Conservation (phyloP, 1,140 invertebrate species). For the Neodiprion pinetum region DNA sequence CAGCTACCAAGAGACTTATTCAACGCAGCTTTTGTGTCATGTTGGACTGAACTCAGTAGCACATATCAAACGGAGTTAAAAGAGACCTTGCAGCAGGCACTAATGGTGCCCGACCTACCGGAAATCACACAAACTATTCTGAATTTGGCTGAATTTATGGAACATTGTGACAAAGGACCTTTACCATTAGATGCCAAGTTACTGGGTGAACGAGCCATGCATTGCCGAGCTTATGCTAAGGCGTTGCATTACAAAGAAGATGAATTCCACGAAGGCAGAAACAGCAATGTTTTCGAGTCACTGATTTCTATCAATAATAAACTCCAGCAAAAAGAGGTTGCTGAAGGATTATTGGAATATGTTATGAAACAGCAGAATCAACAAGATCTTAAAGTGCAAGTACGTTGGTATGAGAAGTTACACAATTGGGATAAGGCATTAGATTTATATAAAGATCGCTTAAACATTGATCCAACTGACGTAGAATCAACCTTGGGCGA, state of each 20-base stretch:
- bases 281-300: conserved; percentile 87
- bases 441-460: conserved; percentile 79
- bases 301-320: conserved; percentile 99
- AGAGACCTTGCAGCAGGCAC: conserved; percentile 84
- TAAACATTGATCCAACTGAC: conserved; percentile 71
- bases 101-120: conserved; percentile 91
- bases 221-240: conserved; percentile 90
- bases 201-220: conserved; percentile 82
- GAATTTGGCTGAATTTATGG: conserved; percentile 99
- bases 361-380: conserved; percentile 81
- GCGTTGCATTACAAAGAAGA: conserved; percentile 99
- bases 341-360: conserved; percentile 89
- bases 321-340: conserved; percentile 97
- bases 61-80: conserved; percentile 87
- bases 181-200: conserved; percentile 88
- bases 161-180: conserved; percentile 97
- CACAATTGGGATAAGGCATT: conserved; percentile 98
- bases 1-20: conserved; percentile 95
- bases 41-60: conserved; percentile 94
- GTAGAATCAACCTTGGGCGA: conserved; percentile 88
- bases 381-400: conserved; percentile 80
- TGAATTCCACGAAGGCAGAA: conserved; percentile 79
- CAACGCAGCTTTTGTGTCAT: conserved; percentile 98
- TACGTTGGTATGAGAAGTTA: conserved; percentile 98
- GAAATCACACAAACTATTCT: conserved; percentile 98